These are phyloP conservation scores for Caloenas nicobarica DNA, from an alignment of 2,113 vertebrate species.

Conservation along the genomic window DNA sequence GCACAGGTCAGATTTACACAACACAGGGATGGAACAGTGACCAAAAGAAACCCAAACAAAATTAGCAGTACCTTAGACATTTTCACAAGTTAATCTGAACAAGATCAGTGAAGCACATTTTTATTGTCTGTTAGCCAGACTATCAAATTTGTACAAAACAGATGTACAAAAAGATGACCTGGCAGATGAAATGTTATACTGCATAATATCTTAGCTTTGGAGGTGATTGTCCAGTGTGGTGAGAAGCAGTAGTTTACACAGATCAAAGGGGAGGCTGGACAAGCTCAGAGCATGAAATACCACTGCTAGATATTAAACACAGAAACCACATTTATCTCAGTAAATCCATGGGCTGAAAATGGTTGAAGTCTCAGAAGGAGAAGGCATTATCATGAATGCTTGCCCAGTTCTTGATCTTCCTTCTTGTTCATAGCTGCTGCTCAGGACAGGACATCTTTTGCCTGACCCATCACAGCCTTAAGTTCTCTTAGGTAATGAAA, in stretches of 20 bases:
- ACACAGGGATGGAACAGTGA: neutral
- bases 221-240: neutral
- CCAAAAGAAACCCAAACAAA: neutral
- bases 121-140: neutral
- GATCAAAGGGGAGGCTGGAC: neutral
- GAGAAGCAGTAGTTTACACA: neutral
- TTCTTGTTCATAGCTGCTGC: neutral
- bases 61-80: neutral
- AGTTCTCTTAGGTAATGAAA: neutral
- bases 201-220: neutral
- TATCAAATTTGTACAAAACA: neutral
- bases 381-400: neutral
- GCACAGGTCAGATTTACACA: neutral
- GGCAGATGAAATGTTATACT: neutral
- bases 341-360: neutral
- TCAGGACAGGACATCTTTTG: neutral
- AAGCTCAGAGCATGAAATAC: neutral
- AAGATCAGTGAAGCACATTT: neutral
- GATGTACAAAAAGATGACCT: neutral
- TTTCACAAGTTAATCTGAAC: neutral
- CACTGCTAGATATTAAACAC: neutral
- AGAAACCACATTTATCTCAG: neutral
- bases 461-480: neutral
- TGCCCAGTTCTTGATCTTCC: neutral
- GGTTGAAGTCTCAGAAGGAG: neutral